A percentile compares a stretch with the other conserved stretches of the same genome.
Evolutionary conservation across 2,797 vertebrate species (phyloP).

Genomic region (Cossypha niveicapilla): DNA sequence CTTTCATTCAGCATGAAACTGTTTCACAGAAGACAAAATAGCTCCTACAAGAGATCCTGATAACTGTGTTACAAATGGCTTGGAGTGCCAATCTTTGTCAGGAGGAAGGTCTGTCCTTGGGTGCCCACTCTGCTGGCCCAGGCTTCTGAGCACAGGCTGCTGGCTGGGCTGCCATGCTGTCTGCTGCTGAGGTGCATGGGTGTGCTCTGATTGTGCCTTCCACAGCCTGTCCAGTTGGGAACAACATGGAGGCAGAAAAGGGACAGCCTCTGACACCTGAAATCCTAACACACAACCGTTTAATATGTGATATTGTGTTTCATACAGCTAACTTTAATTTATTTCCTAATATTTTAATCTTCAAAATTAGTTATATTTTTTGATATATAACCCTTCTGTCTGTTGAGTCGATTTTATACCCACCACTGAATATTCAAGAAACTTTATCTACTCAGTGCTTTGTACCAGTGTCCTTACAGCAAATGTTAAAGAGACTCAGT

Average conservation of each 20-base stretch:
- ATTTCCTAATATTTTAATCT: not conserved
- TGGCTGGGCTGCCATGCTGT: not conserved
- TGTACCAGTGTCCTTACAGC: not conserved
- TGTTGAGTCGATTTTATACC: not conserved
- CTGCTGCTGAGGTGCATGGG: not conserved
- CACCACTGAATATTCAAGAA: not conserved
- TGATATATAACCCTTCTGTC: not conserved
- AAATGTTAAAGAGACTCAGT: not conserved
- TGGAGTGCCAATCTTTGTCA: not conserved
- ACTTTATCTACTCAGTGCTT: not conserved
- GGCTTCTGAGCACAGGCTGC: not conserved
- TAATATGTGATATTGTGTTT: rapidly evolving
- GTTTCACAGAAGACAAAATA: not conserved
- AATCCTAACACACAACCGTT: not conserved
- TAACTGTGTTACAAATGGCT: not conserved
- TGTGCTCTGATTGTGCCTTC: not conserved
- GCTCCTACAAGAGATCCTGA: not conserved
- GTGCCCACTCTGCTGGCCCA: not conserved
- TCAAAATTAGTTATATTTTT: not conserved
- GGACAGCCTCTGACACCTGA: not conserved
- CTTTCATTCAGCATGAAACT: not conserved
- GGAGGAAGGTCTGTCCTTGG: not conserved
- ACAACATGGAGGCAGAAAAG: not conserved
- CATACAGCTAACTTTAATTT: not conserved
- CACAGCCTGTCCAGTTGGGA: not conserved